A percentile compares a stretch with the other conserved stretches of the same genome.
Evolutionary conservation across 2,888 invertebrate species (phyloP).

Genomic region (Scaptomyza caliginosa): DNA sequence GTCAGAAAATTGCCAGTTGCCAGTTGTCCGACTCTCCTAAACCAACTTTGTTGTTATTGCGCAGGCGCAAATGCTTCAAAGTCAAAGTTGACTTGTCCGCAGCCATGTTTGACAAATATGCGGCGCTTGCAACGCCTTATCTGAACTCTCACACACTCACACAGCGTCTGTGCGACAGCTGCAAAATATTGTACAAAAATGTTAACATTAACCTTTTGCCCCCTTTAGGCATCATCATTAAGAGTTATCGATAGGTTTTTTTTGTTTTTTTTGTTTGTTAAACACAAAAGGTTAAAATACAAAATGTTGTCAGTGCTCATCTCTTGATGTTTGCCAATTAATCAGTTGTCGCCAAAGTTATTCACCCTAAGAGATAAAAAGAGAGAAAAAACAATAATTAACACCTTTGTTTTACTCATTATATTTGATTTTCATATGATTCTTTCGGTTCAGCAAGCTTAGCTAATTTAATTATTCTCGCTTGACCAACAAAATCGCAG

Average conservation of each 20-base stretch:
- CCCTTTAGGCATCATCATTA: slow-evolving; percentile 30
- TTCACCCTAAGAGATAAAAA: neutral
- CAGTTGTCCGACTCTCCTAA: no score
- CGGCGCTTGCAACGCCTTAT: slow-evolving; percentile 8
- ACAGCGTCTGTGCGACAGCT: slow-evolving; percentile 20
- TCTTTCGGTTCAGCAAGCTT: no score
- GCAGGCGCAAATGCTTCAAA: slow-evolving; percentile 58
- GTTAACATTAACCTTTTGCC: slow-evolving; percentile 52
- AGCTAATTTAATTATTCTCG: neutral
- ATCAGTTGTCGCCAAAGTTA: slow-evolving; percentile 21
- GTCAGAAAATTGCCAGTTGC: neutral
- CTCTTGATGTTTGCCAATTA: slow-evolving; percentile 14
- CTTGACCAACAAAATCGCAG: neutral
- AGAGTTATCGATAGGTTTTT: slow-evolving; percentile 5
- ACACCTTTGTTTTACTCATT: neutral
- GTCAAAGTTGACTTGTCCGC: slow-evolving; percentile 41
- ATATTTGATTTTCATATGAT: neutral
- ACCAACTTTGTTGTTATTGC: slow-evolving; percentile 33
- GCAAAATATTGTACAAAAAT: slow-evolving; percentile 39
- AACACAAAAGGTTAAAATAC: neutral
- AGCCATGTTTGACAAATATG: slow-evolving; percentile 34
- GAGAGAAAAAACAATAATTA: no score
- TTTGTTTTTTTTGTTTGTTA: neutral
- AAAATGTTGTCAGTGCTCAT: slow-evolving; percentile 5
- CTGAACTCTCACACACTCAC: slow-evolving; percentile 14